Evolutionary conservation across 2,113 vertebrate genomes (phyloP).

Genomic region (Perca fluviatilis): DNA sequence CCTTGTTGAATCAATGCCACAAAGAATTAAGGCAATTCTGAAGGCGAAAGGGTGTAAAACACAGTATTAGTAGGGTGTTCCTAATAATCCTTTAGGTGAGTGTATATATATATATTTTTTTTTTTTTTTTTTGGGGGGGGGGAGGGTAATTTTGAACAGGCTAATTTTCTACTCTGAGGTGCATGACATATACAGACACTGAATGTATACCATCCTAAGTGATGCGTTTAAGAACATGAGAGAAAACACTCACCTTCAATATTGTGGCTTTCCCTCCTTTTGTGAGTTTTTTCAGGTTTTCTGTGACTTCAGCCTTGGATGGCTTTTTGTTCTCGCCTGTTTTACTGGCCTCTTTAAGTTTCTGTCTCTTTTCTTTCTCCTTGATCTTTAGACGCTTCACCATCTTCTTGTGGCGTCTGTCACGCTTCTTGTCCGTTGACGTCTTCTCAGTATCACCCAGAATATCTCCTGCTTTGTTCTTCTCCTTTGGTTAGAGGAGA

Average conservation of each 20-base stretch:
- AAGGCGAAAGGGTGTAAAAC: too few species aligned
- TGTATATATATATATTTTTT: too few species aligned
- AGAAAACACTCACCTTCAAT: conserved; percentile 86
- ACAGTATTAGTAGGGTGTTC: too few species aligned
- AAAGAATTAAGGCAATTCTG: too few species aligned
- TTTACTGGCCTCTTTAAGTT: conserved; percentile 84
- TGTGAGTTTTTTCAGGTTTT: conserved; percentile 88
- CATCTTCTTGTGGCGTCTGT: conserved; percentile 90
- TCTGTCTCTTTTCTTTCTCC: conserved; percentile 88
- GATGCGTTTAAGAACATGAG: not conserved
- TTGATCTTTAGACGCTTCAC: conserved; percentile 87
- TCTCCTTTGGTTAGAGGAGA: conserved; percentile 85
- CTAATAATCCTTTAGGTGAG: too few species aligned
- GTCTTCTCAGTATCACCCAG: conserved; percentile 92
- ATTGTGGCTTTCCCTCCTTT: conserved; percentile 89
- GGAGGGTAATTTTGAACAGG: not conserved
- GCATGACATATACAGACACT: not conserved
- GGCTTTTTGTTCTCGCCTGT: conserved; percentile 78
- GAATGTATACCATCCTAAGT: not conserved
- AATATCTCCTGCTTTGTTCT: conserved; percentile 93
- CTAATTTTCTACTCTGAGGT: not conserved
- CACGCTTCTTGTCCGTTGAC: conserved; percentile 93
- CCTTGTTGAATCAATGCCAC: too few species aligned
- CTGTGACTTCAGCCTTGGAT: conserved; percentile 85
- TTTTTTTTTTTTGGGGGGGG: too few species aligned